Percentiles rank a stretch among this genome's conserved stretches.
phyloP scores from a whole-genome alignment of 2,888 invertebrate genomes.

The Sminthurides aquaticus region DNA sequence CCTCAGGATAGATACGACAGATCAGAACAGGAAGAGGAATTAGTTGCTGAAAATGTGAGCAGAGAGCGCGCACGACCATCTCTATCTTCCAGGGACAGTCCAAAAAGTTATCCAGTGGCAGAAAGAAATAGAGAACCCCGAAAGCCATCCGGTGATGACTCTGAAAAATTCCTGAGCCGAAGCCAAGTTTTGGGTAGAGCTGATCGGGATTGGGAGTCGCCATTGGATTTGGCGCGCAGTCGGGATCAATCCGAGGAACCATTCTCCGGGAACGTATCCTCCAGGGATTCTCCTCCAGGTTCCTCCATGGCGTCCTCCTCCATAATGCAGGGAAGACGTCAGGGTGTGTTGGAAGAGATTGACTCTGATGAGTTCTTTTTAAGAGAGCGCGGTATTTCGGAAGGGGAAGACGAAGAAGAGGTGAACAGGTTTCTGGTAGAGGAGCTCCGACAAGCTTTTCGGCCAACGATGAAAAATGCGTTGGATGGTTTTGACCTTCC shows the following conservation, averaged over 20 bases:
- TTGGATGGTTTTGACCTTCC: constrained; percentile 56
- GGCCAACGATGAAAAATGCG: constrained; percentile 45
- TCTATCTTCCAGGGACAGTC: not conserved
- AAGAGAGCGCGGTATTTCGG: constrained; percentile 69
- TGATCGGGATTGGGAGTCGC: constrained; percentile 42
- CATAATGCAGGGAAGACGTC: constrained; percentile 27
- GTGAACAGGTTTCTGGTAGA: constrained; percentile 67
- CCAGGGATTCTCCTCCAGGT: constrained; percentile 33
- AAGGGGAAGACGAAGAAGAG: constrained; percentile 65
- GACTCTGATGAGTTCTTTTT: constrained; percentile 81
- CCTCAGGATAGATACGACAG: constrained; percentile 4
- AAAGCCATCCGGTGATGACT: constrained; percentile 35
- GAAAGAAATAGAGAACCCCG: constrained; percentile 21
- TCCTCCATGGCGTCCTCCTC: constrained; percentile 39
- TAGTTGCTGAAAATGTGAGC: not conserved
- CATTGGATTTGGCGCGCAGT: constrained; percentile 33
- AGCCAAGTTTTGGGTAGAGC: constrained; percentile 36
- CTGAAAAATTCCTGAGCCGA: constrained; percentile 13
- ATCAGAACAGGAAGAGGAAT: not conserved
- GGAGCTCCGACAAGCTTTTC: constrained; percentile 72
- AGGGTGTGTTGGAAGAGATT: constrained; percentile 67
- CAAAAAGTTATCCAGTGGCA: not conserved
- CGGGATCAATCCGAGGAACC: constrained; percentile 40
- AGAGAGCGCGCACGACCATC: not conserved
- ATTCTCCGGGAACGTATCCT: constrained; percentile 30